These are phyloP conservation scores for Nomada ferruginata DNA, from an alignment of 2,888 invertebrate genomes.

Conservation along the genomic window DNA sequence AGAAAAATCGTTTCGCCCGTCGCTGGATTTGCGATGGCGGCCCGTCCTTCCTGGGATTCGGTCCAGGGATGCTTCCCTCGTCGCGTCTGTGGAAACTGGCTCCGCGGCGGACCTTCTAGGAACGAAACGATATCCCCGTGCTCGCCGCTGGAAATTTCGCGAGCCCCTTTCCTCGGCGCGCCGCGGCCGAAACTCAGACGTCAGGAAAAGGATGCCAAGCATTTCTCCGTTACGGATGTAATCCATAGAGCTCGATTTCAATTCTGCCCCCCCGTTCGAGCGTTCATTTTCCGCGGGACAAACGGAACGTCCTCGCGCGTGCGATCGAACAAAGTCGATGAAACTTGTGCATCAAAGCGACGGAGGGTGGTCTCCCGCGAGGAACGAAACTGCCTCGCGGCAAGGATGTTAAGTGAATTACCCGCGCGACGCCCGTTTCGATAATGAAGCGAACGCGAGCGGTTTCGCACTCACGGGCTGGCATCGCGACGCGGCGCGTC, in stretches of 20 bases:
- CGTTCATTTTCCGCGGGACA: background rate
- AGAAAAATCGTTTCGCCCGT: constrained; percentile 75
- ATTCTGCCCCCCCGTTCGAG: background rate
- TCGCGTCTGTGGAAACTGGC: constrained; percentile 6
- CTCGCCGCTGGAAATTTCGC: background rate
- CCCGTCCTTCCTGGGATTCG: constrained; percentile 67
- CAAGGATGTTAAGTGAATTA: constrained; percentile 43
- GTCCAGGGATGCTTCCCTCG: constrained; percentile 36
- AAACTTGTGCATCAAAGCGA: constrained; percentile 33
- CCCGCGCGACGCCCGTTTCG: background rate
- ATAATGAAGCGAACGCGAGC: background rate
- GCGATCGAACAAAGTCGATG: constrained; percentile 52
- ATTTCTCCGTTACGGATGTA: too few species aligned
- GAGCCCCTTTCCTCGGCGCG: background rate
- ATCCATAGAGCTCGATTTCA: background rate
- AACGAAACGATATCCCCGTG: background rate
- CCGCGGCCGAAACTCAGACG: background rate
- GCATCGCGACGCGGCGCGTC: constrained; percentile 20
- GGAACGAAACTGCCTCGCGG: constrained; percentile 20
- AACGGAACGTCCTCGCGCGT: constrained; percentile 4
- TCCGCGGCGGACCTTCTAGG: constrained; percentile 4
- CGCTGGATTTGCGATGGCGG: constrained; percentile 73
- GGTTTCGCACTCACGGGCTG: background rate
- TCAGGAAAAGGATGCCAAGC: background rate
- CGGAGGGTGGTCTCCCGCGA: constrained; percentile 20